Conservation (phyloP, 2,888 invertebrate species). For the Hemaris fuciformis region DNA sequence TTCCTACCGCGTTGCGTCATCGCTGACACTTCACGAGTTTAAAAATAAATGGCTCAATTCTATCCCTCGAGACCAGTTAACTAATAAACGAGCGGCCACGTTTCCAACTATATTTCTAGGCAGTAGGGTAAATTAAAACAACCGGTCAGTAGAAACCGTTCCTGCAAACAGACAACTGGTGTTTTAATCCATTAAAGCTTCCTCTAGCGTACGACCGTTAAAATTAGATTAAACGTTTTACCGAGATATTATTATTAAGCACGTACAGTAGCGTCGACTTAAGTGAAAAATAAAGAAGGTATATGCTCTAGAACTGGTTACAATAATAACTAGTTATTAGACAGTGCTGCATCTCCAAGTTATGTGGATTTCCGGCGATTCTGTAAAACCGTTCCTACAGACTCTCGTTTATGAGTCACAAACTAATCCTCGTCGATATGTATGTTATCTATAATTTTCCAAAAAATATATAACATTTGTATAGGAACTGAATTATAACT, state of each 20-base stretch:
- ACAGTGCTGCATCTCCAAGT: constrained; percentile 36
- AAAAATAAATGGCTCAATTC: not conserved
- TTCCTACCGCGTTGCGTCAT: constrained; percentile 37
- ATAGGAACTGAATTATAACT: no score
- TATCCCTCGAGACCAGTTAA: not conserved
- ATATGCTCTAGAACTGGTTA: constrained; percentile 44
- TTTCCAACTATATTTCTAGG: not conserved
- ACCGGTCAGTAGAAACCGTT: constrained; percentile 21
- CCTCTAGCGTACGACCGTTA: constrained; percentile 43
- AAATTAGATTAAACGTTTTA: constrained; percentile 48
- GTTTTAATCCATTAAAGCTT: constrained; percentile 47
- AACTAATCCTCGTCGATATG: constrained; percentile 17
- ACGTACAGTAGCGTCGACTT: constrained; percentile 31
- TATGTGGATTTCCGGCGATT: constrained; percentile 61
- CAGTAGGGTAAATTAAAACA: constrained; percentile 7
- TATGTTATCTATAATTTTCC: not conserved
- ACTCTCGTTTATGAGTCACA: constrained; percentile 46
- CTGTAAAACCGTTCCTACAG: constrained; percentile 37
- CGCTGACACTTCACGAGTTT: constrained; percentile 17
- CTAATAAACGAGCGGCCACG: not conserved
- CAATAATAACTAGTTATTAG: constrained; percentile 44
- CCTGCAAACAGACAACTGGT: constrained; percentile 23
- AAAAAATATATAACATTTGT: no score
- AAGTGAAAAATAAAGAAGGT: constrained; percentile 43
- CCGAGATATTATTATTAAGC: constrained; percentile 33